These are phyloP conservation scores for Ceryle rudis DNA, from an alignment of 2,797 vertebrate genomes.

Conservation along the genomic window DNA sequence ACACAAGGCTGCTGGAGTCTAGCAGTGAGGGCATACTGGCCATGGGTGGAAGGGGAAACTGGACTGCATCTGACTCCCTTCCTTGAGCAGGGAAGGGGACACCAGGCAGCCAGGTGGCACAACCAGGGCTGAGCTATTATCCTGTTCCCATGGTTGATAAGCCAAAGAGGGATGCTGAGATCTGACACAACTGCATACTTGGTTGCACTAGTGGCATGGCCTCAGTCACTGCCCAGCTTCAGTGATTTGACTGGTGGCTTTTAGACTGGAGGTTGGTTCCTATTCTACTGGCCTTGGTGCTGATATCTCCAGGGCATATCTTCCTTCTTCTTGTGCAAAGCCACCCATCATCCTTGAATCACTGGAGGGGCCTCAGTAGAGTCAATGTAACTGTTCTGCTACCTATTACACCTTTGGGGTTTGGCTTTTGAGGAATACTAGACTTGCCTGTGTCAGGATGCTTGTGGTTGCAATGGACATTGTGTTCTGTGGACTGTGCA, in stretches of 20 bases:
- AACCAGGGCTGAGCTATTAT: neutral
- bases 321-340: neutral
- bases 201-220: rapidly evolving
- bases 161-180: neutral
- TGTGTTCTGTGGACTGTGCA: rapidly evolving
- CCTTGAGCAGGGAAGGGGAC: neutral
- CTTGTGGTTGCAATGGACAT: neutral
- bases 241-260: neutral
- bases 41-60: neutral
- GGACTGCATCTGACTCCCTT: neutral
- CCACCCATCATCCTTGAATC: neutral
- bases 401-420: neutral
- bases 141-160: rapidly evolving
- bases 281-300: neutral
- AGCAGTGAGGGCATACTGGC: neutral
- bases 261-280: neutral
- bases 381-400: neutral
- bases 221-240: rapidly evolving
- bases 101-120: neutral
- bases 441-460: neutral
- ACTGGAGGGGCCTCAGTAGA: neutral
- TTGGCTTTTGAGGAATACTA: neutral
- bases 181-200: neutral
- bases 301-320: neutral
- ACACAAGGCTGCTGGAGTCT: neutral